These are phyloP conservation scores for Corvus cornix DNA, from an alignment of 2,113 vertebrate genomes.

Conservation along the genomic window DNA sequence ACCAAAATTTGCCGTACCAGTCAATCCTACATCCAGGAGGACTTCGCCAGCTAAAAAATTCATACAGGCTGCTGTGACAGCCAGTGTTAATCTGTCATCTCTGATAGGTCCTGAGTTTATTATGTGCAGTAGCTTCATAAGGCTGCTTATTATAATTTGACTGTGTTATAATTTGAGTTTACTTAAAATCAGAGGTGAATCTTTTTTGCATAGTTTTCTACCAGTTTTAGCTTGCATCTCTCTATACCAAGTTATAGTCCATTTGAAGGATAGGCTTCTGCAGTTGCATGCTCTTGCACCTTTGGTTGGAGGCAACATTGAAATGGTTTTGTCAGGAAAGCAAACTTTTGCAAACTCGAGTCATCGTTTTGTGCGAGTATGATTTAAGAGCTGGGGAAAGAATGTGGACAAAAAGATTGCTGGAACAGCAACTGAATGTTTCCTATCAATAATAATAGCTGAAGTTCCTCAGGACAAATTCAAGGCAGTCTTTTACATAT, in stretches of 20 bases:
- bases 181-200: neutral
- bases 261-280: neutral
- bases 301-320: neutral
- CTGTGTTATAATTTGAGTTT: neutral
- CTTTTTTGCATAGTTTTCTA: neutral
- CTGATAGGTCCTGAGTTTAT: neutral
- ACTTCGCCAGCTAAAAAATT: neutral
- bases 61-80: neutral
- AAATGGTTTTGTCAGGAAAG: neutral
- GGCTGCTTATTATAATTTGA: neutral
- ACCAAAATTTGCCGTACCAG: neutral
- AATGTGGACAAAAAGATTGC: neutral
- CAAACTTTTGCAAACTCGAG: neutral
- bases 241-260: neutral
- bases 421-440: neutral
- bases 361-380: neutral
- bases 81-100: neutral
- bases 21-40: neutral
- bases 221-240: neutral
- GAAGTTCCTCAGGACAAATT: neutral
- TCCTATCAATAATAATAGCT: neutral
- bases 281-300: neutral
- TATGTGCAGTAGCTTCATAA: neutral
- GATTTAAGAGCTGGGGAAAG: neutral
- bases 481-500: neutral